Conservation (phyloP, 1,140 invertebrate genomes). For the Acromyrmex echinatior region DNA sequence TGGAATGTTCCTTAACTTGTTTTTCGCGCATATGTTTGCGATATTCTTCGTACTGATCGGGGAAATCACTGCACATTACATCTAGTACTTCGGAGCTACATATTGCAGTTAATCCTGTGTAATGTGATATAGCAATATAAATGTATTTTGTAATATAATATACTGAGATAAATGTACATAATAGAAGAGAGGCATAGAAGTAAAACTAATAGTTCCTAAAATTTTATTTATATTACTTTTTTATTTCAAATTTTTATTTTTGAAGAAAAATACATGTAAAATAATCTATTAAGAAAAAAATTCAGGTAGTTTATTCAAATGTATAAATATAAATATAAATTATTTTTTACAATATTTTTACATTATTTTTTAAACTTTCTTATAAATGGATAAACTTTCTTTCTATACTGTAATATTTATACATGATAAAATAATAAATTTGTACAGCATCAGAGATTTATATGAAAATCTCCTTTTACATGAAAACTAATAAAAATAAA, state of each 20-base stretch:
- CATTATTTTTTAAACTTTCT: background rate
- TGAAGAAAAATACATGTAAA: background rate
- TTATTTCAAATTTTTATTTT: background rate
- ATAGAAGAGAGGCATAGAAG: background rate
- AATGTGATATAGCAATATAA: background rate
- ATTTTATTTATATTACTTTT: background rate
- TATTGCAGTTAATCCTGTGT: constrained; percentile 94
- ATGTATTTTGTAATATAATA: background rate
- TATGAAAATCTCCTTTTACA: background rate
- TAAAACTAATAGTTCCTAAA: background rate
- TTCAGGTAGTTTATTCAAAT: background rate
- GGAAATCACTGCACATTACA: constrained; percentile 98
- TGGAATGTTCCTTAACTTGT: constrained; percentile 91
- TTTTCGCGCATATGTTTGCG: constrained; percentile 93
- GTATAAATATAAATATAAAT: background rate
- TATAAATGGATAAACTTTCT: background rate
- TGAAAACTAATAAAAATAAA: background rate
- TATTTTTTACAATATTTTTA: too few relatives aligned
- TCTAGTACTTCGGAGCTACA: constrained; percentile 96
- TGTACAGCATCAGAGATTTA: background rate
- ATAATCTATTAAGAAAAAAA: constrained; percentile 21
- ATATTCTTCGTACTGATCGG: constrained; percentile 97
- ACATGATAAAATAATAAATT: constrained; percentile 18
- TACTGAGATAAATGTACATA: constrained; percentile 2
- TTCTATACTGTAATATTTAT: background rate